Evolutionary conservation across 2,888 invertebrate genomes (phyloP).

Genomic region (Mythimna ferrago): DNA sequence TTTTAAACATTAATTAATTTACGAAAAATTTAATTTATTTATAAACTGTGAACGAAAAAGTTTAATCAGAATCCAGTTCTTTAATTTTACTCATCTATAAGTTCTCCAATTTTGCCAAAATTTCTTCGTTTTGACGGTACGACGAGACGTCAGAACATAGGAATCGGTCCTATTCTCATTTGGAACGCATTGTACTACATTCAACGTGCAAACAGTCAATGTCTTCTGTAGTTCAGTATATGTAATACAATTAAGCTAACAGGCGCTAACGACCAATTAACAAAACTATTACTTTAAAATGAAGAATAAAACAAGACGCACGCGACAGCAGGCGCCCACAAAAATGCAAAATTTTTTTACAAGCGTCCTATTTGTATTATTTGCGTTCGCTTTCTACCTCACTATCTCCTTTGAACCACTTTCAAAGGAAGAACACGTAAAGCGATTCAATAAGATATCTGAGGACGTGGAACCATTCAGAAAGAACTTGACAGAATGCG

Average conservation of each 20-base stretch:
- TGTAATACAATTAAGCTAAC: slow-evolving; percentile 20
- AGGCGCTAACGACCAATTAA: slow-evolving; percentile 78
- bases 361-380: slow-evolving; percentile 68
- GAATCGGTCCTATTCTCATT: too few species aligned
- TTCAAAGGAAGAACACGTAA: slow-evolving; percentile 82
- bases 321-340: slow-evolving; percentile 53
- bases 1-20: too few species aligned
- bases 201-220: slow-evolving; percentile 27
- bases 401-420: slow-evolving; percentile 78
- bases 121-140: too few species aligned
- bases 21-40: too few species aligned
- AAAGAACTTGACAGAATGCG: slow-evolving; percentile 84
- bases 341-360: slow-evolving; percentile 70
- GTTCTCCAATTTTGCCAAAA: too few species aligned
- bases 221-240: background rate
- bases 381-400: slow-evolving; percentile 70
- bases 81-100: too few species aligned
- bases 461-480: slow-evolving; percentile 84
- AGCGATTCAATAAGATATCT: slow-evolving; percentile 76
- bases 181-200: too few species aligned
- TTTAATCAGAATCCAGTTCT: too few species aligned
- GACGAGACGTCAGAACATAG: too few species aligned
- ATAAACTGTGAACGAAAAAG: too few species aligned
- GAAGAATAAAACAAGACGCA: slow-evolving; percentile 69
- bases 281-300: slow-evolving; percentile 62